Evolutionary conservation across 1,140 invertebrate genomes (phyloP).

Genomic region (Pteromalus puparum): DNA sequence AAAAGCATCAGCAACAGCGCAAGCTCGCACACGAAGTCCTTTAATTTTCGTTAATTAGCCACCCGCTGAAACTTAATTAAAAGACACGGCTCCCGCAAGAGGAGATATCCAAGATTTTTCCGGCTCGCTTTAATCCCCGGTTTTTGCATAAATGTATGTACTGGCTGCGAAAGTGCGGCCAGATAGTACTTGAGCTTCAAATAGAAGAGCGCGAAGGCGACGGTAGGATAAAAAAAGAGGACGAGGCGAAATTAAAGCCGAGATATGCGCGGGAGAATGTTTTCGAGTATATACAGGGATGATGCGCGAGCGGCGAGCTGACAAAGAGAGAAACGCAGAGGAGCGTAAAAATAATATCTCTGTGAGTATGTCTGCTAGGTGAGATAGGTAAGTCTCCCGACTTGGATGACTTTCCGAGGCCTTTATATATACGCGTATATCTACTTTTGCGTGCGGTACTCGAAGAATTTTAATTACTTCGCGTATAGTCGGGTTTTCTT

Average conservation of each 20-base stretch:
- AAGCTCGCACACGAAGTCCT: background rate
- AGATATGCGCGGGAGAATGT: background rate
- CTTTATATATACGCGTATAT: background rate
- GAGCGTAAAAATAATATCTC: background rate
- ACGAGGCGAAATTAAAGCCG: background rate
- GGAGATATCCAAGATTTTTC: background rate
- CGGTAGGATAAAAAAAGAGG: background rate
- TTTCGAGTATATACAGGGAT: background rate
- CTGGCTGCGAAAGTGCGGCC: background rate
- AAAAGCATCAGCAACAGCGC: background rate
- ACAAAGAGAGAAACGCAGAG: background rate
- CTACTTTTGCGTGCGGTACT: background rate
- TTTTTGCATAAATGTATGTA: constrained; percentile 5
- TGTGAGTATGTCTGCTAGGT: background rate
- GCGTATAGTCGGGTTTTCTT: background rate
- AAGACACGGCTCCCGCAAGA: background rate
- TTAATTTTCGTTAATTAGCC: constrained; percentile 12
- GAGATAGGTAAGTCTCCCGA: background rate
- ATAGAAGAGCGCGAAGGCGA: background rate
- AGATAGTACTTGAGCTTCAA: background rate
- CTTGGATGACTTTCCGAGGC: background rate
- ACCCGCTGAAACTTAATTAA: background rate
- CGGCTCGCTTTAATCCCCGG: background rate
- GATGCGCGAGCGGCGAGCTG: background rate
- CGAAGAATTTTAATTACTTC: constrained; percentile 5